Percentiles rank a stretch among this genome's conserved stretches.
Conservation (phyloP, 1,140 invertebrate genomes). For the Papilio polyxenes region DNA sequence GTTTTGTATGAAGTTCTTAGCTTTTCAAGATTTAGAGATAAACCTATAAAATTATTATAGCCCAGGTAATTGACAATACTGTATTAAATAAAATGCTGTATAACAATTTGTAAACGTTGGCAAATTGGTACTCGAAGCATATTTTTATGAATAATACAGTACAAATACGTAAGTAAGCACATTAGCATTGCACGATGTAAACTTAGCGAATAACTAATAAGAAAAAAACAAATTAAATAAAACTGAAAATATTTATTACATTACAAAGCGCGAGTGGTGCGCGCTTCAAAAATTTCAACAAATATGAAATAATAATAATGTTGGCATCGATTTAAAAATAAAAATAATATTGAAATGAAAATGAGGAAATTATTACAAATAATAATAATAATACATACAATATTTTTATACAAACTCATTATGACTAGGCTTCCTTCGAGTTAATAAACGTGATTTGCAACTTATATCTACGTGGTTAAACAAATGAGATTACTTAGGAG, state of each 20-base stretch:
- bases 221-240: slow-evolving; percentile 42
- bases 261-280: slow-evolving; percentile 40
- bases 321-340: slow-evolving; percentile 48
- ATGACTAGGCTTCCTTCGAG: slow-evolving; percentile 71
- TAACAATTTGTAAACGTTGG: neutral
- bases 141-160: neutral
- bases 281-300: slow-evolving; percentile 20
- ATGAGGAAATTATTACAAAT: slow-evolving; percentile 46
- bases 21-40: slow-evolving; percentile 26
- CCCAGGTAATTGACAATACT: slow-evolving; percentile 34
- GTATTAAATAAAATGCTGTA: slow-evolving; percentile 38
- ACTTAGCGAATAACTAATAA: slow-evolving; percentile 1
- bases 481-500: slow-evolving; percentile 71
- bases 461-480: slow-evolving; percentile 57
- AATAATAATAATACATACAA: slow-evolving; percentile 48
- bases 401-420: slow-evolving; percentile 65
- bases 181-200: neutral
- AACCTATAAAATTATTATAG: slow-evolving; percentile 11
- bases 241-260: slow-evolving; percentile 46
- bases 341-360: slow-evolving; percentile 61
- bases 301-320: slow-evolving; percentile 27
- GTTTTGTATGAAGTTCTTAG: slow-evolving; percentile 53
- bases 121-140: neutral
- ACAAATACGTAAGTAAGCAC: slow-evolving; percentile 24
- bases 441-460: slow-evolving; percentile 48